phyloP scores from a whole-genome alignment of 2,797 vertebrate species.

The Gymnocypris eckloni region DNA sequence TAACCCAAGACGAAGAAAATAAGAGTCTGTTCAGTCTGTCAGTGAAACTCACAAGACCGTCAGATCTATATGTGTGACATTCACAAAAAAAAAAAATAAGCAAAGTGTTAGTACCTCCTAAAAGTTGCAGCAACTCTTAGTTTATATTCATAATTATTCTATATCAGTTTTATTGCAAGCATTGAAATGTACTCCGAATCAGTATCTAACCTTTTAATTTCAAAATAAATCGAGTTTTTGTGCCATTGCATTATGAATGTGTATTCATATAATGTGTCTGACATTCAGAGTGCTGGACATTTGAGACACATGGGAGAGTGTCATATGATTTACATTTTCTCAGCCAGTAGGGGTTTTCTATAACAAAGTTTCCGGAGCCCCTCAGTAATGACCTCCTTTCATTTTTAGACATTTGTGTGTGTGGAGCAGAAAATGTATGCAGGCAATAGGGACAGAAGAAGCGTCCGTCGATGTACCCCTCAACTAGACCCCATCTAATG shows the following conservation, averaged over 20 bases:
- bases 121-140: background rate
- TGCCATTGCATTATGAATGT: conserved; percentile 58
- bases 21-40: background rate
- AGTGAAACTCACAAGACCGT: background rate
- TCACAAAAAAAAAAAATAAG: background rate
- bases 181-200: background rate
- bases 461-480: conserved; percentile 10
- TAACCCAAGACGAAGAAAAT: background rate
- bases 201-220: conserved; percentile 58
- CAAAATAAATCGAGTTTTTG: conserved; percentile 59
- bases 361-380: conserved; percentile 26
- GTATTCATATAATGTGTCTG: conserved; percentile 69
- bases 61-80: background rate
- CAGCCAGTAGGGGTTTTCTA: conserved; percentile 19
- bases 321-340: conserved; percentile 39
- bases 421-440: conserved; percentile 30
- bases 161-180: conserved; percentile 20
- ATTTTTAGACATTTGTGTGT: conserved; percentile 2
- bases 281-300: conserved; percentile 68
- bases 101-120: background rate
- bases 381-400: conserved; percentile 22
- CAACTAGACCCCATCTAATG: conserved; percentile 37
- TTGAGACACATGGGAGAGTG: conserved; percentile 23
- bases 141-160: background rate
- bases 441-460: conserved; percentile 33